These are phyloP conservation scores for Zelostemma sp. DNA, from an alignment of 1,140 invertebrate species.

Conservation along the genomic window DNA sequence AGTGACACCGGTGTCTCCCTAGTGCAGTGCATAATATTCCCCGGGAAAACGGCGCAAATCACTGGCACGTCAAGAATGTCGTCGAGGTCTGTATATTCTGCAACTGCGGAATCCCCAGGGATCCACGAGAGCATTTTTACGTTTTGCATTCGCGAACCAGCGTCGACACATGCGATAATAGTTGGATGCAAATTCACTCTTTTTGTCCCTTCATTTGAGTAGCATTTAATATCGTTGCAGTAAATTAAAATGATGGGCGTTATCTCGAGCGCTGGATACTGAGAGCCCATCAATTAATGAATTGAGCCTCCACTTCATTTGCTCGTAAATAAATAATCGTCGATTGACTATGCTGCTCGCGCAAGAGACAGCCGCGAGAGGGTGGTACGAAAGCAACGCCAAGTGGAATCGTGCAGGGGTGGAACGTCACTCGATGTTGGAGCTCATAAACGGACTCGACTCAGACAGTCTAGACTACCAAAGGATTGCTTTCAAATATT, in stretches of 20 bases:
- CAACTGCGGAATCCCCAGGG: constrained; percentile 35
- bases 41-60: constrained; percentile 18
- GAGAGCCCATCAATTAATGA: constrained; percentile 68
- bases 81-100: constrained; percentile 41
- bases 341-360: constrained; percentile 16
- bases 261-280: constrained; percentile 64
- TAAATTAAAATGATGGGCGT: constrained; percentile 69
- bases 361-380: constrained; percentile 17
- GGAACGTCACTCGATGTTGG: constrained; percentile 16
- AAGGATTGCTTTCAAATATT: constrained; percentile 53
- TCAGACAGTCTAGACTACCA: constrained; percentile 17
- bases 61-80: constrained; percentile 44
- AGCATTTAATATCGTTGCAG: constrained; percentile 62
- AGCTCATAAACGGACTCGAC: constrained; percentile 13
- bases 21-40: constrained; percentile 43
- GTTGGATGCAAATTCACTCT: too few relatives aligned
- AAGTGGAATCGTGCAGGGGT: constrained; percentile 18
- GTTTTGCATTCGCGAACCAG: constrained; percentile 25
- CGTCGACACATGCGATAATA: constrained; percentile 11
- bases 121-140: constrained; percentile 38
- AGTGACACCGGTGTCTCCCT: too few relatives aligned
- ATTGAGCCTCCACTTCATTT: constrained; percentile 63
- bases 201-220: constrained; percentile 32
- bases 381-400: constrained; percentile 23
- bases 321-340: constrained; percentile 66